A percentile compares a stretch with the other conserved stretches of the same genome.
Evolutionary conservation across 2,888 invertebrate genomes (phyloP).

Genomic region (Sminthurinus aureus): DNA sequence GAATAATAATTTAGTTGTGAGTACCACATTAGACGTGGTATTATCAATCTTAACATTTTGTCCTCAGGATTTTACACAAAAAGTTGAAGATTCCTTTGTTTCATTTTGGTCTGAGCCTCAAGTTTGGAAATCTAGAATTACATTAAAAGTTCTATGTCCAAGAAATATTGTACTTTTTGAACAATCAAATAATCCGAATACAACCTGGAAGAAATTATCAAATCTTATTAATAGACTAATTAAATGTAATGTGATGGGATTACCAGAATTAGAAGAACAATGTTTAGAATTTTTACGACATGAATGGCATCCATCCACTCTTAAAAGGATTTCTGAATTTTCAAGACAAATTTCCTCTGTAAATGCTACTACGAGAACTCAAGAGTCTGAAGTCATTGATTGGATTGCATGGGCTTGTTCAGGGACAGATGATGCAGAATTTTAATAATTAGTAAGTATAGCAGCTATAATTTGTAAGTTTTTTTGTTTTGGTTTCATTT

Average conservation of each 20-base stretch:
- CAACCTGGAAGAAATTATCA: constrained; percentile 45
- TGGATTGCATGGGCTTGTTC: constrained; percentile 58
- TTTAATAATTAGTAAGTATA: too few species aligned
- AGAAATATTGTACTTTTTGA: constrained; percentile 51
- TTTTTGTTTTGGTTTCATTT: too few species aligned
- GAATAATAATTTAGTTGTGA: constrained; percentile 14
- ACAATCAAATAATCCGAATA: constrained; percentile 39
- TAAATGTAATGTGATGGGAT: constrained; percentile 41
- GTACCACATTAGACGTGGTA: constrained; percentile 46
- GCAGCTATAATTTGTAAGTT: too few species aligned
- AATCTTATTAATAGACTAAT: constrained; percentile 45
- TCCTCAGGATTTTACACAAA: constrained; percentile 41
- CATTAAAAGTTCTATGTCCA: constrained; percentile 46
- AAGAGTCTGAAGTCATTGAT: constrained; percentile 52
- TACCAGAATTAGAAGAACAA: constrained; percentile 47
- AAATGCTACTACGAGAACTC: constrained; percentile 35
- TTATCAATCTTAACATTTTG: constrained; percentile 46
- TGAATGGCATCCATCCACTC: constrained; percentile 46
- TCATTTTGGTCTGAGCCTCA: constrained; percentile 43
- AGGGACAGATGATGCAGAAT: constrained; percentile 45
- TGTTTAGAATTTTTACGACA: constrained; percentile 50
- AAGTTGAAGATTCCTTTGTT: constrained; percentile 42
- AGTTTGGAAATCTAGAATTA: constrained; percentile 40
- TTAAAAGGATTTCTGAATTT: constrained; percentile 46
- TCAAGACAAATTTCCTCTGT: constrained; percentile 37